These are phyloP conservation scores for Montipora foliosa DNA, from an alignment of 64 coral and sea anemone species.

Conservation along the genomic window DNA sequence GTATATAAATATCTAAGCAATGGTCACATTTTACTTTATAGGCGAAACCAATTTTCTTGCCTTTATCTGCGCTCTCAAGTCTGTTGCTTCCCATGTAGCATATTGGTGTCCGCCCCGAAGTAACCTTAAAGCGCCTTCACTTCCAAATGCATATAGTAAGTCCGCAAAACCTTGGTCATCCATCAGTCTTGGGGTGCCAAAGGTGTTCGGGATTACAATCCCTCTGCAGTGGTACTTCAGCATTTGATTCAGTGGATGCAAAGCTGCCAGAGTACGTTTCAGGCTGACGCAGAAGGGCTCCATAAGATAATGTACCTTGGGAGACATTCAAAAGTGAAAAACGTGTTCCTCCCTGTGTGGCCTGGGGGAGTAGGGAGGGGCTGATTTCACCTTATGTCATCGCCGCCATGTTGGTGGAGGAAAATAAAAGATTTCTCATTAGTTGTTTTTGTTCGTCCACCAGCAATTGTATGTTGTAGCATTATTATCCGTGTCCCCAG, in stretches of 20 bases:
- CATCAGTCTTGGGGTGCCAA: conserved; percentile 49
- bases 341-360: too few relatives aligned
- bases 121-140: conserved; percentile 23
- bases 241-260: conserved; percentile 69
- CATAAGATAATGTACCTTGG: conserved; percentile 61
- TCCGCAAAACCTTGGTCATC: not conserved
- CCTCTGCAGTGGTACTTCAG: conserved; percentile 76
- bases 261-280: conserved; percentile 52
- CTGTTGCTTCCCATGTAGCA: conserved; percentile 48
- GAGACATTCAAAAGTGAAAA: not conserved
- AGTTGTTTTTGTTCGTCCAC: too few relatives aligned
- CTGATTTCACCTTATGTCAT: too few relatives aligned
- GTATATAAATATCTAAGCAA: too few relatives aligned
- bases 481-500: too few relatives aligned
- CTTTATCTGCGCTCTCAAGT: conserved; percentile 46
- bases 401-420: too few relatives aligned
- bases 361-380: too few relatives aligned
- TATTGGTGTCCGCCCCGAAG: conserved; percentile 2
- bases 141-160: conserved; percentile 55
- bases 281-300: conserved; percentile 70
- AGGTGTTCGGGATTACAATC: conserved; percentile 27
- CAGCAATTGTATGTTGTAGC: too few relatives aligned
- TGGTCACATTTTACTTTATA: too few relatives aligned
- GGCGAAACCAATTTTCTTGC: not conserved
- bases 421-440: too few relatives aligned